Evolutionary conservation across 2,113 vertebrate genomes (phyloP), one percentile per base, ranked within the genome.

Genomic region (Osmerus mordax): DNA sequence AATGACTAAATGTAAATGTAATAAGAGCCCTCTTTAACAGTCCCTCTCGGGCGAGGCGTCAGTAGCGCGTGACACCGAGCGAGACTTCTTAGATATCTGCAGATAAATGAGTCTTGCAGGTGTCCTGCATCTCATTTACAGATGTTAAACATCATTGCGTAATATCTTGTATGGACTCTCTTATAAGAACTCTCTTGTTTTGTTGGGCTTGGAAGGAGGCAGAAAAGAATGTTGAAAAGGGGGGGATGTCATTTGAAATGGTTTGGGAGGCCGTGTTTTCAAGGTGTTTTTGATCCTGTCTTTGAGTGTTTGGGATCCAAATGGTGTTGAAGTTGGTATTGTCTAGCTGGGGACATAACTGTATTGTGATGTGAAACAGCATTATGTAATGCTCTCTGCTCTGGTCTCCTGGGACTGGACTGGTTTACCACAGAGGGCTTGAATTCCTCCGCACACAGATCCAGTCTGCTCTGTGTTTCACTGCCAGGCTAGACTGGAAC

Each of bases 21-120:
- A 65, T 65, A 74, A 69, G 47, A 58, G n/a, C 72, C 60, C 65
- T 73, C 62, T 58, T 69, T 21, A 75, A 75, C 72, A 13, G 56
- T 63, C 56, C 73, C 64, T 62, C 16, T 64, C 41, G 71, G 70
- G 2, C 2, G 2, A 28, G 25, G 2, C 25, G 25, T 28, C 25
- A 3, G 25, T 3, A 28, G 25, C 25, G 25, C 25, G 25, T 28
- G 25, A 28, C 25, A 47, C 41, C 41, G 9, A 47, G 41, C 41
- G 7, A 36, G 32, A 6, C 32, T 5, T 36, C 32, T 6, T 36
- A 36, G 32, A 36, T 7, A 7, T 36, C 4, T 7, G 32, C 32
- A 36, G 32, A 36, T 0, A 41, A 72, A 74, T 75, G 21, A 14
- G 71, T 77, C 70, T 68, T 23, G 29, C 23, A 47, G 21, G n/a